Percentiles rank a stretch among this genome's conserved stretches.
Evolutionary conservation across 1,140 invertebrate genomes (phyloP).

Genomic region (Musca domestica): DNA sequence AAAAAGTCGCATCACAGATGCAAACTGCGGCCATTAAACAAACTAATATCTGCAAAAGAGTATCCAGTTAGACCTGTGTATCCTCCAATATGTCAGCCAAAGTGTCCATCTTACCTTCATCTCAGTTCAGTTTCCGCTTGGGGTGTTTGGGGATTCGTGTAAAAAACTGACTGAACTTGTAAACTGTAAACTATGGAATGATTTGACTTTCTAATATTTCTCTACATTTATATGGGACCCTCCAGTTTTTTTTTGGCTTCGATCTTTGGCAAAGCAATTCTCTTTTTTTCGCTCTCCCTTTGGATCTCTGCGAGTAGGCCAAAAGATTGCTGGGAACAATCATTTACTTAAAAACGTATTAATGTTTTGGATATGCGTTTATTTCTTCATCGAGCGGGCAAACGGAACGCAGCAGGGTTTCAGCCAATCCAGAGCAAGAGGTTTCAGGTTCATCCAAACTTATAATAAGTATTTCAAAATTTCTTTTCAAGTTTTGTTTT

Average conservation of each 20-base stretch:
- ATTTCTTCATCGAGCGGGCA: constrained; percentile 8
- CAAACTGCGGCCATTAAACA: constrained; percentile 42
- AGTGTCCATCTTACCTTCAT: constrained; percentile 39
- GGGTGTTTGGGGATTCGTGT: constrained; percentile 1
- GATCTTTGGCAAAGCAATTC: constrained; percentile 28
- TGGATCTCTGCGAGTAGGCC: neutral
- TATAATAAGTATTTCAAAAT: constrained; percentile 10
- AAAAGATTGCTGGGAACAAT: neutral
- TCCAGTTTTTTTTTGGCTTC: too few relatives aligned
- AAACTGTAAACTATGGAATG: constrained; percentile 39
- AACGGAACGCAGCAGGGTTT: neutral
- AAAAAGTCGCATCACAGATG: constrained; percentile 42
- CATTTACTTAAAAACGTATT: neutral
- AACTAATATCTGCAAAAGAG: constrained; percentile 36
- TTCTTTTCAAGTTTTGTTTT: constrained; percentile 16
- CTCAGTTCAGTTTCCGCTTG: constrained; percentile 21
- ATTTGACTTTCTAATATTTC: constrained; percentile 35
- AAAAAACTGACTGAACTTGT: constrained; percentile 17
- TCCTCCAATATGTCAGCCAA: neutral
- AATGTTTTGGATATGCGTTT: neutral
- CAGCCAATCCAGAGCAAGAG: neutral
- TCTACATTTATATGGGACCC: constrained; percentile 31
- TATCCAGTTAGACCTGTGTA: neutral
- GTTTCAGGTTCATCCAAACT: neutral
- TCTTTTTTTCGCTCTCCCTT: neutral